These are phyloP conservation scores for Halichoerus grypus DNA, from an alignment of 2,113 vertebrate genomes.

Conservation along the genomic window DNA sequence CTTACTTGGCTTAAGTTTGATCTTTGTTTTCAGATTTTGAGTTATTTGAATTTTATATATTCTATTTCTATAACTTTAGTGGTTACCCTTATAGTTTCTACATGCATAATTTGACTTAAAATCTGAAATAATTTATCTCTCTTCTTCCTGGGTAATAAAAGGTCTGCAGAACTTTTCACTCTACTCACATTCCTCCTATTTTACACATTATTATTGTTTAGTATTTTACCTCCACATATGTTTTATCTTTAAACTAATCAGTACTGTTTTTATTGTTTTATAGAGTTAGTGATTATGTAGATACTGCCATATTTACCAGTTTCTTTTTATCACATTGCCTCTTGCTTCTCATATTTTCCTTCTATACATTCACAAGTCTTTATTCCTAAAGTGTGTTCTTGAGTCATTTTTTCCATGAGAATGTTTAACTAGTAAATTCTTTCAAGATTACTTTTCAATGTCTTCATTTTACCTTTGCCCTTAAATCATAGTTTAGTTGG, in stretches of 20 bases:
- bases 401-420: not conserved
- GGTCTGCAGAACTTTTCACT: not conserved
- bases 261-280: not conserved
- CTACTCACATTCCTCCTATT: not conserved
- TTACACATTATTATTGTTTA: not conserved
- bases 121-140: not conserved
- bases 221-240: not conserved
- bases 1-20: not conserved
- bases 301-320: not conserved
- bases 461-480: not conserved
- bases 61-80: not conserved
- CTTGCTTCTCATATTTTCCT: not conserved
- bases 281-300: not conserved
- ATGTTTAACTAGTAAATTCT: not conserved
- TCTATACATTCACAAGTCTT: not conserved
- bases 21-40: not conserved
- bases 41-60: not conserved
- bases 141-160: constrained; percentile 42
- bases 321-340: not conserved
- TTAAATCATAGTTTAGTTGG: not conserved
- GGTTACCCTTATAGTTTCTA: not conserved
- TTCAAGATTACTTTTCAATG: not conserved
- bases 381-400: not conserved
- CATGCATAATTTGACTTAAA: not conserved
- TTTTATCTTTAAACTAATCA: not conserved